phyloP scores from a whole-genome alignment of 2,113 vertebrate species.

The Dasyprocta punctata region DNA sequence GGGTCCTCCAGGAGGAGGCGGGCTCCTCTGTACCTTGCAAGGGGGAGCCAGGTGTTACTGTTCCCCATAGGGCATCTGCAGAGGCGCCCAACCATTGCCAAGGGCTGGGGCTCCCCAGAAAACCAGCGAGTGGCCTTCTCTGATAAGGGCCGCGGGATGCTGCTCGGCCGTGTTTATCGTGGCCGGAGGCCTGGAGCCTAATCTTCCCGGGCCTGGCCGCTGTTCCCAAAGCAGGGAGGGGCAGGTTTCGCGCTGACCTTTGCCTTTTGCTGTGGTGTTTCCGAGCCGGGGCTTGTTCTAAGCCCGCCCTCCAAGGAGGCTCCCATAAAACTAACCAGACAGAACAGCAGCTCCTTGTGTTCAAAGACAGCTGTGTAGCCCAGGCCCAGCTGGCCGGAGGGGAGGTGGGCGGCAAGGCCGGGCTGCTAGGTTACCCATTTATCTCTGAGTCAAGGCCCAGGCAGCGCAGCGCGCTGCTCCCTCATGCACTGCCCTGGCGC shows the following conservation, averaged over 20 bases:
- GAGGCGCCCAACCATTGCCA: neutral
- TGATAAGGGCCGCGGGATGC: neutral
- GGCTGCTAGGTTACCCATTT: neutral
- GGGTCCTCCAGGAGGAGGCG: neutral
- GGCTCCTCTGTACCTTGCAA: neutral
- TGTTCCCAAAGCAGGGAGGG: neutral
- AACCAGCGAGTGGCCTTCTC: accelerated
- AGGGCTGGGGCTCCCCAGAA: neutral
- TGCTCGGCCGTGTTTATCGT: neutral
- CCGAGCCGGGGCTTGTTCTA: neutral
- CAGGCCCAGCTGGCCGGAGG: neutral
- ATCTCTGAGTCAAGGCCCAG: neutral
- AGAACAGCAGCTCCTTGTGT: neutral
- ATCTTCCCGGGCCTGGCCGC: neutral
- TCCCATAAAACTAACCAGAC: neutral
- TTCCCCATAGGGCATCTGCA: neutral
- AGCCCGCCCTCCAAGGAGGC: neutral
- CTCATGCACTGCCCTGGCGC: neutral
- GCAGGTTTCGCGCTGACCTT: neutral
- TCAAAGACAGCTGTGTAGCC: neutral
- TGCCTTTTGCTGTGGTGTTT: too few relatives aligned
- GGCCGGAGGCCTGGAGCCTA: neutral
- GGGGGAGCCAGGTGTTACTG: too few relatives aligned
- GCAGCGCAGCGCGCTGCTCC: neutral
- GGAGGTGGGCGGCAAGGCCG: neutral